These are phyloP conservation scores for Drosophila carrolli DNA, from an alignment of 1,140 invertebrate genomes.

Conservation along the genomic window DNA sequence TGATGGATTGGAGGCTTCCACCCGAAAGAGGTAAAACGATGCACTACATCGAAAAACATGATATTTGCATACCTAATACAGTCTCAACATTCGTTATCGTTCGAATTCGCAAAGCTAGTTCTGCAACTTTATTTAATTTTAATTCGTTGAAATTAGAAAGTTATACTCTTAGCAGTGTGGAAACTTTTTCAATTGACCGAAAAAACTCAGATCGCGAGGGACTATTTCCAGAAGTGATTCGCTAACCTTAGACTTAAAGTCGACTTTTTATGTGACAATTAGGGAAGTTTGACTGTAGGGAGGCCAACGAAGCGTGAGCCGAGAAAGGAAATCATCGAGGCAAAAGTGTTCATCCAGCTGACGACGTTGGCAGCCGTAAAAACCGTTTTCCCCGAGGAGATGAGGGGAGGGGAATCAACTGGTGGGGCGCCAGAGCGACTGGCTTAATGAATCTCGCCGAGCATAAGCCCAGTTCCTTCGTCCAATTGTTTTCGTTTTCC, in stretches of 20 bases:
- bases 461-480: slow-evolving; percentile 15
- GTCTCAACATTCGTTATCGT: no score
- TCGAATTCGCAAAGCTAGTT: neutral
- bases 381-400: slow-evolving; percentile 26
- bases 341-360: slow-evolving; percentile 60
- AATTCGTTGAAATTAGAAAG: neutral
- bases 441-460: slow-evolving; percentile 59
- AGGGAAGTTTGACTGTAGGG: slow-evolving; percentile 25
- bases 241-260: neutral
- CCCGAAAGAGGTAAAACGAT: neutral
- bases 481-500: slow-evolving; percentile 41
- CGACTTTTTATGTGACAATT: slow-evolving; percentile 31
- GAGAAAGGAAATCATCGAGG: slow-evolving; percentile 48
- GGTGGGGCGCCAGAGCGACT: slow-evolving; percentile 49
- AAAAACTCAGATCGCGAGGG: neutral
- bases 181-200: no score
- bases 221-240: neutral
- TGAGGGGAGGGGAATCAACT: slow-evolving; percentile 37
- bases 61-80: neutral
- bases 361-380: slow-evolving; percentile 33
- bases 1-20: slow-evolving; percentile 19
- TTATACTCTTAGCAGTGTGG: no score
- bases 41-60: neutral
- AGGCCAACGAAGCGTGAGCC: slow-evolving; percentile 8
- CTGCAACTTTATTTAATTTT: no score